These are phyloP conservation scores for Helicolenus hilgendorfi DNA, from an alignment of 2,797 vertebrate genomes.

Conservation along the genomic window DNA sequence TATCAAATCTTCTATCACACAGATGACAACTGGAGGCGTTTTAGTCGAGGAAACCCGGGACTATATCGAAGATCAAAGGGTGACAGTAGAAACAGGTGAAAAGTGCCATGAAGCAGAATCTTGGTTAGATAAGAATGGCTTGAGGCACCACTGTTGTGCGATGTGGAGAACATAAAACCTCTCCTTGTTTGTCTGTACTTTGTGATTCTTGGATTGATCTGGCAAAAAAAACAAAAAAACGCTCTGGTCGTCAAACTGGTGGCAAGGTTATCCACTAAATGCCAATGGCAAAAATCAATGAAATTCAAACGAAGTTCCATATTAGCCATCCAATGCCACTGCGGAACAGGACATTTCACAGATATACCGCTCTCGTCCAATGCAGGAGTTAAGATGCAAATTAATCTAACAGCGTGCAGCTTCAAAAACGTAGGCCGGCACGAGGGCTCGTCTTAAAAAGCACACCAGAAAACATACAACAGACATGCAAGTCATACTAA, in stretches of 20 bases:
- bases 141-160: slow-evolving; percentile 10
- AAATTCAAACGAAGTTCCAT: slow-evolving; percentile 45
- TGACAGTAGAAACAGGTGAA: slow-evolving; percentile 30
- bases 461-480: slow-evolving; percentile 1
- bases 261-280: slow-evolving; percentile 1
- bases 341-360: slow-evolving; percentile 21
- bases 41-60: not conserved
- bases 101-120: slow-evolving; percentile 12
- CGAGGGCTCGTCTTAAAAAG: slow-evolving; percentile 4
- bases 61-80: slow-evolving; percentile 18
- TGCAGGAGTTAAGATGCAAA: slow-evolving; percentile 48
- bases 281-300: slow-evolving; percentile 9
- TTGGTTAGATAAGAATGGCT: slow-evolving; percentile 17
- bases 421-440: slow-evolving; percentile 4
- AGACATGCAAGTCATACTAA: slow-evolving; percentile 12
- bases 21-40: slow-evolving; percentile 44
- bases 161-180: slow-evolving; percentile 1
- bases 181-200: slow-evolving; percentile 18
- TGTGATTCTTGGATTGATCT: slow-evolving; percentile 28
- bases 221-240: not conserved
- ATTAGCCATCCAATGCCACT: slow-evolving; percentile 5
- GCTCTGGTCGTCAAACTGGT: not conserved
- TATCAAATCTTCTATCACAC: slow-evolving; percentile 37
- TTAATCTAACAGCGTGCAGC: not conserved
- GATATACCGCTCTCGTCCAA: slow-evolving; percentile 10